Evolutionary conservation across 2,888 invertebrate genomes (phyloP).

Genomic region (Ischnus inquisitorius): DNA sequence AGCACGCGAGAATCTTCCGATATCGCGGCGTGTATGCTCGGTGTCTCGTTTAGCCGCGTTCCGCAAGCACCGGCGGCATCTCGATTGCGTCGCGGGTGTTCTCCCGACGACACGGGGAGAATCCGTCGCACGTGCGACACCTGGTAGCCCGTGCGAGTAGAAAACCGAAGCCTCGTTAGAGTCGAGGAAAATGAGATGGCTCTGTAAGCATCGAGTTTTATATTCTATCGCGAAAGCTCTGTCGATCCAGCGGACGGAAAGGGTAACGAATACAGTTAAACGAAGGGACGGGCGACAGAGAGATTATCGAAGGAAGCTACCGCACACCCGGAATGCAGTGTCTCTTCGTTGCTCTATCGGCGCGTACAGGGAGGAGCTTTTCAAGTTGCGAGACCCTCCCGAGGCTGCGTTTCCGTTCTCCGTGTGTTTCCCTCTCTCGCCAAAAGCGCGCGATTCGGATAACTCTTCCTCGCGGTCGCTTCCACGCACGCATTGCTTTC

Average conservation of each 20-base stretch:
- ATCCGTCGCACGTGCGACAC: neutral
- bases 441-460: slow-evolving; percentile 29
- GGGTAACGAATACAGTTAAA: neutral
- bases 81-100: slow-evolving; percentile 25
- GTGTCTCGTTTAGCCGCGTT: neutral
- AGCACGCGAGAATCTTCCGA: no score
- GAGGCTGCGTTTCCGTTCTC: slow-evolving; percentile 54
- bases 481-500: neutral
- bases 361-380: slow-evolving; percentile 3
- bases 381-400: slow-evolving; percentile 1
- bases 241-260: neutral
- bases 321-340: slow-evolving; percentile 28
- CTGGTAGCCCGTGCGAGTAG: neutral
- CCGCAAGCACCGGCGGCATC: neutral
- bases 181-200: no score
- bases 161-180: no score
- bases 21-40: no score
- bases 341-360: neutral
- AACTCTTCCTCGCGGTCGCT: neutral
- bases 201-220: no score
- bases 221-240: neutral
- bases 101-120: slow-evolving; percentile 22
- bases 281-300: slow-evolving; percentile 39
- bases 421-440: slow-evolving; percentile 11
- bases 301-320: slow-evolving; percentile 78